Evolutionary conservation across 2,888 invertebrate species (phyloP), one percentile per base, ranked within the genome.

Genomic region (Pharmacophagus antenor): DNA sequence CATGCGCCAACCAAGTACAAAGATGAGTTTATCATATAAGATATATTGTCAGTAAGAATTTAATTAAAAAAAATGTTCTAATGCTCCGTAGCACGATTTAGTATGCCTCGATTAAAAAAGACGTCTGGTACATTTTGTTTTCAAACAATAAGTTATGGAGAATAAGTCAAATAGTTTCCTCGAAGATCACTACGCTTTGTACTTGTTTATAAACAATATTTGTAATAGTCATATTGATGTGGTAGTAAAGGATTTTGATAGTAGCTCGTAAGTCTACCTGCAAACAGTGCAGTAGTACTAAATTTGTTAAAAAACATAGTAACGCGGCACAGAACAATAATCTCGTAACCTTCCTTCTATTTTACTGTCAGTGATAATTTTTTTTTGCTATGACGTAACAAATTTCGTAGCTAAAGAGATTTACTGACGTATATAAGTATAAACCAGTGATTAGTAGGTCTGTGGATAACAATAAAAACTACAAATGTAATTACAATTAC

Each of bases 141-240:
- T 27, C 25, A 27, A 1, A 8, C 18, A 10, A 27, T n/a, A 37
- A 27, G 18, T 27, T 49, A 27, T 49, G 18, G 15, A 27, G 23
- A 27, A 27, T 49, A 49, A 18, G 18, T 18, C 12, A 49, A 27
- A 17, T 49, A 2, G 27, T 17, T 49, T 25, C 18, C 27, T 49
- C 18, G 49, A 49, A 27, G 49, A 23, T 27, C 2, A 17, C 25
- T 27, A n/a, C 49, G 17, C 27, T 49, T 27, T 49, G 49, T 23
- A 23, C n/a, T 41, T 41, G 41, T 41, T 41, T n/a, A 12, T 44
- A 44, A 20, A 44, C 20, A 18, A 44, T 44, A 44, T 18, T 44
- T 18, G 8, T 20, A 7, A 8, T 1, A 20, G 42, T 6, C 8
- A 18, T 2, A 18, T 17, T 18, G 42, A 3, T 8, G 8, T 5